Evolutionary conservation across 2,113 vertebrate species (phyloP), one percentile per base, ranked within the genome.

Genomic region (Chaetura pelagica): DNA sequence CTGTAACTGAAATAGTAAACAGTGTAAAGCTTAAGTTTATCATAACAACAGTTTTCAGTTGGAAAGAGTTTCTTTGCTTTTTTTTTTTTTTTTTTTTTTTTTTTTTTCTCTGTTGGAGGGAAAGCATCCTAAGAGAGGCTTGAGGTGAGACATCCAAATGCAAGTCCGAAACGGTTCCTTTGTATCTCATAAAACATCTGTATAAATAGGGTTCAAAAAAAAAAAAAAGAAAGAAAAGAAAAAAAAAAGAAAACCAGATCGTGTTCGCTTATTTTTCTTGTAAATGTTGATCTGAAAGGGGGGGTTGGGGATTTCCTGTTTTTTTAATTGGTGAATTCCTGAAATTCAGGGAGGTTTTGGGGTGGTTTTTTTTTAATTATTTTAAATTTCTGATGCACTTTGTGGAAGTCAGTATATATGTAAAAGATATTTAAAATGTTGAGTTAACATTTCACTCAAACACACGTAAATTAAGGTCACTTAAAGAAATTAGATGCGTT

Each of bases 331-430:
- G 98, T 99, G 99, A 98, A 98, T 99, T 99, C 99, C 99, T 99
- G 99, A 99, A 99, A 99, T 99, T 99, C 99, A 99, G 99, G 99
- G 98, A 98, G 97, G 57, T 91, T 96, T 96, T 92, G 76, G 93
- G 91, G 68, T 3, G 17, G 17, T 12, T 64, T 52, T 44, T 55
- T 55, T 55, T 86, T 96, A 96, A 98, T 97, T 94, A 97, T 98
- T 98, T 99, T 98, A 98, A 97, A 97, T 99, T 99, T 99, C 99
- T 97, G 98, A 99, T 99, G 99, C 99, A 99, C 99, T 99, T 99
- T 99, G 99, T 99, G 99, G 99, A 99, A 99, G 98, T 99, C 98
- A 97, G 98, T 99, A 99, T 99, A 99, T 99, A 99, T 99, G 99
- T 99, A 99, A 98, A 99, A 99, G 98, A 99, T 99, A 99, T 99